These are phyloP conservation scores for Passer montanus DNA, from an alignment of 2,113 vertebrate genomes.

Conservation along the genomic window DNA sequence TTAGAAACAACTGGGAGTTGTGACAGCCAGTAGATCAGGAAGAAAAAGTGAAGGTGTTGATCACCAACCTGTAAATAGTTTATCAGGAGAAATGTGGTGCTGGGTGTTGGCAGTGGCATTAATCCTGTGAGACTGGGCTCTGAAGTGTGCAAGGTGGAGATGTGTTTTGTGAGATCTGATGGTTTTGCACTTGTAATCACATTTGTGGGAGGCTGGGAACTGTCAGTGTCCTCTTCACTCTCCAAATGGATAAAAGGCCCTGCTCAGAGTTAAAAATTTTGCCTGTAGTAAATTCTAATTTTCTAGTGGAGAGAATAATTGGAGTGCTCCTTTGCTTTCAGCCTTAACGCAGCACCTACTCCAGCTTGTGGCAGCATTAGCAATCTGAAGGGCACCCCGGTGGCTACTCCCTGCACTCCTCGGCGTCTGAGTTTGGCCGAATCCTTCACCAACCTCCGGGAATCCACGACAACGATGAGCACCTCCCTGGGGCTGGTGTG, in stretches of 20 bases:
- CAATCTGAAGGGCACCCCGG: slow-evolving; percentile 84
- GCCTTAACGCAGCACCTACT: slow-evolving; percentile 77
- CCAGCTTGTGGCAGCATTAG: slow-evolving; percentile 80
- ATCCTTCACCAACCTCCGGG: slow-evolving; percentile 93
- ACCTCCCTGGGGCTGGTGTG: slow-evolving; percentile 92
- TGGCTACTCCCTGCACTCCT: slow-evolving; percentile 90
- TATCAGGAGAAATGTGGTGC: neutral
- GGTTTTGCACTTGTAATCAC: neutral
- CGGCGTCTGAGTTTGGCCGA: slow-evolving; percentile 91
- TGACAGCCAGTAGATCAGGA: neutral
- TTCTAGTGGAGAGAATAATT: neutral
- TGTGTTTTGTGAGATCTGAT: neutral
- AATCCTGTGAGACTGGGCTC: neutral
- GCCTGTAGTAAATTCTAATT: neutral
- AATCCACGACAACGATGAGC: slow-evolving; percentile 95
- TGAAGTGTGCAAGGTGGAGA: neutral
- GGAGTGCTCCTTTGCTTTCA: slow-evolving; percentile 55
- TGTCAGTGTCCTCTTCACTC: neutral
- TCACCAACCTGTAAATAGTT: neutral
- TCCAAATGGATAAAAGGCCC: neutral
- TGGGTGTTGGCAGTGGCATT: neutral
- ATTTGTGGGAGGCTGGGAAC: neutral
- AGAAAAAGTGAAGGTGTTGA: neutral
- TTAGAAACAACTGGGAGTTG: neutral
- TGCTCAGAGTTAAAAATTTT: neutral